Base-by-base conservation (phyloP, 1,140 invertebrate genomes). In the Wiebesia pumilae region DNA sequence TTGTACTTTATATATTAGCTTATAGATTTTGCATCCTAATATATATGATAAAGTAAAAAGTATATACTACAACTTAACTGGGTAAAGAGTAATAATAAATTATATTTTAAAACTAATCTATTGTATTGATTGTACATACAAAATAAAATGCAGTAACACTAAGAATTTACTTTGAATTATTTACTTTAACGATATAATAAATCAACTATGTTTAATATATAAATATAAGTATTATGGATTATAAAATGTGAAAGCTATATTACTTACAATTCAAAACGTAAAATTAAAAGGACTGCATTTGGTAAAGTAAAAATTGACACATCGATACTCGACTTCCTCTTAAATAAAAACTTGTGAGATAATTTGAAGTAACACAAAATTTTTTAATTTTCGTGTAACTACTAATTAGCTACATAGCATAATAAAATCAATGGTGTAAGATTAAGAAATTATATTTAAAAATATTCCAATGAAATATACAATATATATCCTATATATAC, bases 361-460 rank as follows among this genome's bases (percentile, higher is more conserved):
- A 27, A 81, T 86, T 88, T 80, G 71, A 54, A 87, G 79, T 62
- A 86, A 85, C 58, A 78, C 38, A 78, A 81, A 81, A 82, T 84
- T 80, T 58, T 33, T 24, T 65, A 80, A 81, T 81, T 81, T 80
- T 73, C n/a, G 71, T 82, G 69, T 86, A 78, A 86, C 71, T 75
- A 81, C 51, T 75, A 73, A 85, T 85, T 71, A 58, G 9, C 78
- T 87, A 58, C 81, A 78, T 73, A 71, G 30, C 16, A 80, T 80
- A 81, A 87, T 65, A 73, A 75, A 86, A 82, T 80, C 58, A 81
- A 84, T 82, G 78, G 78, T 81, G 81, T 87, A 87, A 88, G 69
- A 84, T 79, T 86, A 77, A 86, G 58, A 83, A 83, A 86, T 78
- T 71, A 84, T 77, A 30, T 75, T 67, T 80, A n/a, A 47, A 86